These are phyloP conservation scores for Ricordea florida DNA, from an alignment of 92 coral and sea anemone genomes.

Conservation along the genomic window DNA sequence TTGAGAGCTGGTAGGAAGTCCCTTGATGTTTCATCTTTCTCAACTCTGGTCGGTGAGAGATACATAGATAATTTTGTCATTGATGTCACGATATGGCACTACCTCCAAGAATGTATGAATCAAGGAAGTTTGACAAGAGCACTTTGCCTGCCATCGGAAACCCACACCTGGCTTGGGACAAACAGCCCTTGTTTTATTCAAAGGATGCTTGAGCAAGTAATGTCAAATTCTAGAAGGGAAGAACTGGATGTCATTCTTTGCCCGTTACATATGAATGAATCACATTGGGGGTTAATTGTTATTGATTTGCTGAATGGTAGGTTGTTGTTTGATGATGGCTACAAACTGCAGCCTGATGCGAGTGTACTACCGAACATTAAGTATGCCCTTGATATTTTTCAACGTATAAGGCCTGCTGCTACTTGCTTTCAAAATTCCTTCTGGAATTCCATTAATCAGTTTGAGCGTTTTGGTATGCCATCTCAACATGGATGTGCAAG, in stretches of 20 bases:
- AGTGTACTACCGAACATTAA: conserved; percentile 14
- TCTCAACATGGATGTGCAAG: neutral
- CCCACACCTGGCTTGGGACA: no score
- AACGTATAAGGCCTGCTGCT: conserved; percentile 1
- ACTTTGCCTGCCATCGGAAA: no score
- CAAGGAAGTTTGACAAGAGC: no score
- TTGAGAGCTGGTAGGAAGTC: conserved; percentile 38
- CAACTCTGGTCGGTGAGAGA: conserved; percentile 26
- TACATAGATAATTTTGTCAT: conserved; percentile 59
- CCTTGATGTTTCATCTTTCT: conserved; percentile 28
- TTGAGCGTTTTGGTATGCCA: conserved; percentile 65
- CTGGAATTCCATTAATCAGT: conserved; percentile 16
- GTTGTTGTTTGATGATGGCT: conserved; percentile 40
- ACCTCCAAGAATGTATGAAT: conserved; percentile 1
- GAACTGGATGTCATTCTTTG: conserved; percentile 22
- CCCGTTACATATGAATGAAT: conserved; percentile 37
- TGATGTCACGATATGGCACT: conserved; percentile 15
- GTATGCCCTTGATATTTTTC: conserved; percentile 21
- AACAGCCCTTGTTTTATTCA: conserved; percentile 23
- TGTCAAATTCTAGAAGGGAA: neutral
- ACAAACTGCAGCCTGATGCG: neutral
- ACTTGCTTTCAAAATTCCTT: neutral
- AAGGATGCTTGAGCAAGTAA: conserved; percentile 1
- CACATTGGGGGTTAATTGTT: conserved; percentile 40
- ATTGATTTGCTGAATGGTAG: conserved; percentile 3